These are phyloP conservation scores for Myotis davidii DNA, from an alignment of 2,113 vertebrate species.

Conservation along the genomic window DNA sequence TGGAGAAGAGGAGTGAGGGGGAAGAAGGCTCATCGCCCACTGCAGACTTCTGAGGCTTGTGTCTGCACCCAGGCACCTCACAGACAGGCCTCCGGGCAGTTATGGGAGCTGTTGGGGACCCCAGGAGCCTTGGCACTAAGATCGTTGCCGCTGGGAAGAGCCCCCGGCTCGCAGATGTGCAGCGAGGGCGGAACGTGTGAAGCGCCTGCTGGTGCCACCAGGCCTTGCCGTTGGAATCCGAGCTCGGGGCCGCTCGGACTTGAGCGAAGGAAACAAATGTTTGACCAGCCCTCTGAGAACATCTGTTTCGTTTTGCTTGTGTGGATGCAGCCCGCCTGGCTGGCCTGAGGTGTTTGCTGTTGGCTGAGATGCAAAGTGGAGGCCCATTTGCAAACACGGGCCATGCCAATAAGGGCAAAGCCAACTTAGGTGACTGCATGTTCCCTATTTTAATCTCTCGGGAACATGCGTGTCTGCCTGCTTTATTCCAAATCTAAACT, in stretches of 20 bases:
- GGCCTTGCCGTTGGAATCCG: not conserved
- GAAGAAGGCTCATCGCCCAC: fast-evolving
- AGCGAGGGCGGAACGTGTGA: not conserved
- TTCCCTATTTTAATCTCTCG: not conserved
- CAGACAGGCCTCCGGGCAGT: not conserved
- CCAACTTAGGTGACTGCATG: not conserved
- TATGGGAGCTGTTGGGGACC: not conserved
- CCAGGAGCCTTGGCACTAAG: not conserved
- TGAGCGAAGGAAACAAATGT: conserved; percentile 64
- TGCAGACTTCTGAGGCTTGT: no score
- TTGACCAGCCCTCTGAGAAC: conserved; percentile 65
- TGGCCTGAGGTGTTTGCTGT: conserved; percentile 57
- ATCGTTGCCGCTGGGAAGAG: not conserved
- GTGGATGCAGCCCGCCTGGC: not conserved
- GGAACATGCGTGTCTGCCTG: not conserved
- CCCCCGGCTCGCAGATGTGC: not conserved
- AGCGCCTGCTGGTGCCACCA: conserved; percentile 39
- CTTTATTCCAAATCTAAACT: conserved; percentile 1
- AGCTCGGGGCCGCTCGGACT: conserved; percentile 15
- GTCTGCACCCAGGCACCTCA: not conserved
- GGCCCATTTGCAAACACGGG: not conserved
- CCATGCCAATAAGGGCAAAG: not conserved
- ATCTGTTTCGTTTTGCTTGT: conserved; percentile 45
- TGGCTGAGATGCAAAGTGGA: conserved; percentile 3
- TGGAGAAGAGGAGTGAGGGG: not conserved